Percentiles rank a stretch among this genome's conserved stretches.
Conservation (phyloP, 2,888 invertebrate species). For the Acheta domesticus region DNA sequence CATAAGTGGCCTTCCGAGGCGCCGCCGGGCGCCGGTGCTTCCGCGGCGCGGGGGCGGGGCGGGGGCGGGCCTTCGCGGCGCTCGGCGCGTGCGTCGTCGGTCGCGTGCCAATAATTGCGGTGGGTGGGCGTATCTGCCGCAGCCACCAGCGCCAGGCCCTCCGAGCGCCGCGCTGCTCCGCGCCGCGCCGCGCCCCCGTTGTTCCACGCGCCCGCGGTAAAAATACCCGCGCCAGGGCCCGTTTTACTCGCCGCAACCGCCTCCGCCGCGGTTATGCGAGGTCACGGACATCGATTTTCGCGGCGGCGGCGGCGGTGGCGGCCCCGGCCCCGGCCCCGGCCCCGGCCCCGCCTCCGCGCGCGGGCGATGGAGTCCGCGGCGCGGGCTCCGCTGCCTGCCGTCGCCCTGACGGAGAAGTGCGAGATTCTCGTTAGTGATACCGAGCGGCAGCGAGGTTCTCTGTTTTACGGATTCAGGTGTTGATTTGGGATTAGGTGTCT, state of each 20-base stretch:
- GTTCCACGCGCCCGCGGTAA: neutral
- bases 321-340: neutral
- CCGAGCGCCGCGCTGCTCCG: neutral
- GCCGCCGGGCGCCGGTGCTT: too few species aligned
- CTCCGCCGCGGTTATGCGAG: constrained; percentile 1
- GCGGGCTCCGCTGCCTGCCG: too few species aligned
- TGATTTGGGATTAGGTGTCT: too few species aligned
- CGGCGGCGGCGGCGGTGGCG: neutral
- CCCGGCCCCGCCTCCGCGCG: neutral
- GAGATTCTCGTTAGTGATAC: too few species aligned
- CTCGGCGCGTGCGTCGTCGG: neutral
- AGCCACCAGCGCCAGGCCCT: neutral
- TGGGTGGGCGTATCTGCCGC: neutral
- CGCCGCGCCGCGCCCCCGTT: neutral
- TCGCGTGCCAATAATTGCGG: constrained; percentile 18
- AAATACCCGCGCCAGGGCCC: neutral
- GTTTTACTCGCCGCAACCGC: neutral
- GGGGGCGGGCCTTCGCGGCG: neutral
- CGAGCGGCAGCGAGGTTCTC: too few species aligned
- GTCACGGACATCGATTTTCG: constrained; percentile 1
- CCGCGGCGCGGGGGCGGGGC: neutral
- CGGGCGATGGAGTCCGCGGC: too few species aligned
- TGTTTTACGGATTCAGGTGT: too few species aligned
- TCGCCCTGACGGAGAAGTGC: too few species aligned
- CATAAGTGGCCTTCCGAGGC: too few species aligned